Base-by-base conservation (phyloP, 2,113 vertebrate genomes). In the Phycodurus eques region DNA sequence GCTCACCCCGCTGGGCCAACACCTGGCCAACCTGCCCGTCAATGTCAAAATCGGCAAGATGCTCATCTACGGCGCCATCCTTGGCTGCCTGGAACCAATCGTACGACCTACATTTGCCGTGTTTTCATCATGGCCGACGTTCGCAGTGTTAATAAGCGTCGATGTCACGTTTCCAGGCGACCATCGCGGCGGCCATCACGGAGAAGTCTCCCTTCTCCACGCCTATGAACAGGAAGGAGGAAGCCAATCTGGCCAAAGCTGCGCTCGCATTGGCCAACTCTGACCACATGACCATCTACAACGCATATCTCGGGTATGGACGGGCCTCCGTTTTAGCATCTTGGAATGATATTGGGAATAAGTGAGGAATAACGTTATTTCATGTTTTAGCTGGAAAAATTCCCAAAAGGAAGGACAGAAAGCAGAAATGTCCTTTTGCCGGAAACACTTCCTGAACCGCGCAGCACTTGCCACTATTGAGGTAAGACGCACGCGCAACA, bases 21-120 rank as follows among this genome's bases (percentile, higher is more conserved):
- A 99, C 85, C 94, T 99, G 43, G 98, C 96, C 49, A 92, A 92
- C 27, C 86, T 99, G 85, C 98, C 98, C 13, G 96, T 99, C 87
- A 97, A 98, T 19, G 97, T 98, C 70, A 98, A 98, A 89, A 98
- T 99, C 51, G 98, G 96, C 67, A 99, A 99, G 92, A 99, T 99
- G 97, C 96, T 99, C 61, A 95, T 99, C 85, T 99, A 98, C 65
- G 96, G 96, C 54, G 98, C 96, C 80, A 95, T 98, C 87, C 94
- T 99, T 82, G 95, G 96, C 77, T 99, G 96, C 83, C 92, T 99
- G 79, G 95, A 98, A 76, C 94, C 97, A 33, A 95, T 96, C 80
- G 98, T 99, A 85, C 91, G 95, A 3, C 7, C 59, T 9, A 5
- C 20, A 8, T 31, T 46, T 67, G 5, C 12, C 11, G 2, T 49